phyloP scores from a whole-genome alignment of 2,113 vertebrate species.

The Xenopus borealis region DNA sequence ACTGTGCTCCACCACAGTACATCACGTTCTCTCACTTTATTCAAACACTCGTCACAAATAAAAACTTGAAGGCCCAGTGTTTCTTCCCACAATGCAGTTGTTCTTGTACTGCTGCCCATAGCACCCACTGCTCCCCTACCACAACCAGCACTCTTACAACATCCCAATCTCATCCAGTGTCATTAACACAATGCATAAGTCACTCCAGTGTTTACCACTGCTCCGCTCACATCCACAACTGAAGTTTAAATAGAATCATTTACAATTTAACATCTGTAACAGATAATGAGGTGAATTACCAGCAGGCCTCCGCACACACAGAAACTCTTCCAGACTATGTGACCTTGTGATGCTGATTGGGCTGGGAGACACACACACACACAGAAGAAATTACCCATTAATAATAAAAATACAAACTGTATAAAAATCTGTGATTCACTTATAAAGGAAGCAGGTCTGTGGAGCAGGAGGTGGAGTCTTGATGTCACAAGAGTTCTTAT shows the following conservation, averaged over 20 bases:
- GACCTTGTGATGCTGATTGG: constrained; percentile 29
- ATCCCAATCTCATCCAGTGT: background rate
- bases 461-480: constrained; percentile 19
- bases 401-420: constrained; percentile 33
- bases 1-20: too few species aligned
- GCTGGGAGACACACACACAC: background rate
- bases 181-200: background rate
- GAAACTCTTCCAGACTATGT: constrained; percentile 9
- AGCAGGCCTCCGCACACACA: background rate
- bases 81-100: too few species aligned
- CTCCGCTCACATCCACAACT: constrained; percentile 4
- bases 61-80: too few species aligned
- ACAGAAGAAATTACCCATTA: background rate
- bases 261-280: constrained; percentile 30
- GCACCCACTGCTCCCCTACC: background rate
- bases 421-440: constrained; percentile 36
- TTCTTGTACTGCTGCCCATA: background rate
- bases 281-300: constrained; percentile 10
- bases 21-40: too few species aligned
- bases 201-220: constrained; percentile 6
- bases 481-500: background rate
- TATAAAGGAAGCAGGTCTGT: constrained; percentile 31
- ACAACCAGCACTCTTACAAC: background rate
- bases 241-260: constrained; percentile 21
- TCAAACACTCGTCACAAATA: too few species aligned